Conservation (phyloP, 2,797 vertebrate species). For the Microctenopoma lineatum region DNA sequence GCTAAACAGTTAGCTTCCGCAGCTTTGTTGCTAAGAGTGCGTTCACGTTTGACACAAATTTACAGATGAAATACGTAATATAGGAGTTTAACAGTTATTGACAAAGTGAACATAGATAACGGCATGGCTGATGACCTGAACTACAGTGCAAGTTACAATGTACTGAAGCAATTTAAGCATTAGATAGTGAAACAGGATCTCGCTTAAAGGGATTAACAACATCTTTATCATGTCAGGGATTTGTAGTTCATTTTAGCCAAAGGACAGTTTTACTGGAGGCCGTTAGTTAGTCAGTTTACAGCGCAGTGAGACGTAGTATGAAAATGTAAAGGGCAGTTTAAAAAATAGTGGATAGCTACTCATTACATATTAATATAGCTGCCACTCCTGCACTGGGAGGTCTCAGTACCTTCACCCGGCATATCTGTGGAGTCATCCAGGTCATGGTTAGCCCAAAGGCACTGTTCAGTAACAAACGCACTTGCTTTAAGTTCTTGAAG, state of each 20-base stretch:
- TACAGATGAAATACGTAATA: neutral
- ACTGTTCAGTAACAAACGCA: too few species aligned
- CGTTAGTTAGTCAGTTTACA: neutral
- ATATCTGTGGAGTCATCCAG: too few species aligned
- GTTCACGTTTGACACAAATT: neutral
- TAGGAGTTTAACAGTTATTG: too few species aligned
- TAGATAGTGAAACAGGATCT: neutral
- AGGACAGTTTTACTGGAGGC: neutral
- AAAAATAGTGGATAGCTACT: too few species aligned
- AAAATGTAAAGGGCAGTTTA: too few species aligned
- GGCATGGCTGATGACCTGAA: neutral
- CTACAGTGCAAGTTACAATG: neutral
- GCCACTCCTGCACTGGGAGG: slow-evolving; percentile 23
- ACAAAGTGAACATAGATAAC: neutral
- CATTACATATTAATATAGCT: too few species aligned
- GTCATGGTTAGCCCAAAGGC: too few species aligned
- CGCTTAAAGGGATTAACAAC: neutral
- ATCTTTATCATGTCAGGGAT: accelerated
- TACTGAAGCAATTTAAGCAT: neutral
- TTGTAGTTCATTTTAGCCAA: neutral
- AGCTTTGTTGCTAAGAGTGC: accelerated
- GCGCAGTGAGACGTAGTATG: neutral
- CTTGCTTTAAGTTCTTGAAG: too few species aligned
- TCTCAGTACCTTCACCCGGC: neutral
- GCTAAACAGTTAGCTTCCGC: neutral